Evolutionary conservation across 1,140 invertebrate species (phyloP), one percentile per base, ranked within the genome.

Genomic region (Bombus polaris): DNA sequence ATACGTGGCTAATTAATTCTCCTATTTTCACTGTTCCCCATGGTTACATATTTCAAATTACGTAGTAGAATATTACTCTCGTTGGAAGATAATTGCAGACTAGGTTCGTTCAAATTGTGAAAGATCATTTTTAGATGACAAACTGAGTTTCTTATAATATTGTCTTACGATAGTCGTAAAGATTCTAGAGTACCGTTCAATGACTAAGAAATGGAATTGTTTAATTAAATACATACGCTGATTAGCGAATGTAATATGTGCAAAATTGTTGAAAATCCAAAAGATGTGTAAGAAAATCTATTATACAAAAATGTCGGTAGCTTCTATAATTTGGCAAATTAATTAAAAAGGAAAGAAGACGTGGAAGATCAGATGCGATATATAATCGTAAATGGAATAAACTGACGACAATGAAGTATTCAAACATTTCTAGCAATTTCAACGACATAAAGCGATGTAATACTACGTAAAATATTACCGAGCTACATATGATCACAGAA

Each of bases 401-500:
- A 53, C 0, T 18, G 28, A 12, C 18, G 37, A 81, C 37, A 57
- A 81, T 39, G 47, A 71, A n/a, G 9, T 15, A 72, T 72, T 44
- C 42, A 44, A 81, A 71, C 44, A 25, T 71, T 71, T 78, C n/a
- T 13, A 39, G 66, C 47, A 8, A 39, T 70, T 80, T 53, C 47
- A 71, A 42, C 42, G 35, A n/a, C n/a, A 25, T n/a, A 39, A 77
- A 77, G 44, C 44, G 44, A 70, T 42, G 28, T 28, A 42, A 28
- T 18, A 25, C 28, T 71, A 81, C 35, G 47, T 81, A 71, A 81
- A 81, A 71, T 71, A 81, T 81, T 81, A 81, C 47, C 32, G 15
- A 66, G 77, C 37, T 57, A 35, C 15, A 47, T 39, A 81, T 47
- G 78, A 81, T 71, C 66, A 42, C 15, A 71, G 78, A 37, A 57